Base-by-base conservation (phyloP, 2,797 vertebrate species). In the Aphelocoma californica region DNA sequence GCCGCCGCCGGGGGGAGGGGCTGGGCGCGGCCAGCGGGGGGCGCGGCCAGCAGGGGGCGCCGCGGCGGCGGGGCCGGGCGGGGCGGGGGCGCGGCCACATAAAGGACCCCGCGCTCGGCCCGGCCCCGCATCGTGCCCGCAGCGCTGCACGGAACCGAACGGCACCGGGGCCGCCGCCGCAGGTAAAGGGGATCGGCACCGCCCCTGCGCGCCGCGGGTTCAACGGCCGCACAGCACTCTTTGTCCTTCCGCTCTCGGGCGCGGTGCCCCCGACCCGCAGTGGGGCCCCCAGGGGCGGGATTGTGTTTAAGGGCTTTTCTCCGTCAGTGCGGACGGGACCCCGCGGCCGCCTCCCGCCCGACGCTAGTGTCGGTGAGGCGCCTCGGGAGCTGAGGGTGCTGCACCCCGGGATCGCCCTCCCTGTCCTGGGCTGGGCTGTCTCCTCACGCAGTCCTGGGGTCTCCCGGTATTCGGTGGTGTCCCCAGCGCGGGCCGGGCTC, bases 401-500 rank as follows among this genome's bases (percentile, higher is more conserved):
- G 51, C 34, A 9, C 6, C 38, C 36, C 21, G 29, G 24, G 17
- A 4, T 64, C 4, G 31, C 17, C 13, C 38, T 26, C 15, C 32
- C 23, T 6, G 20, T 9, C 6, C 12, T 2, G 26, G 17, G 18
- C 50, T 48, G 28, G 10, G 36, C 51, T 65, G 44, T 70, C 19
- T 34, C 15, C 7, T 8, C 21, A 12, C 5, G 7, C 14, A 10
- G 0, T 14, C 14, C 17, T 4, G 12, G 1, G 25, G 0, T 4
- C 36, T 34, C 47, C 6, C 11, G 2, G 2, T 7, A 2, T 12
- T 14, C 16, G 4, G 11, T 15, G 4, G 14, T 10, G 86, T 74
- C 45, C 16, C 32, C 23, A 4, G 2, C 1, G 21, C 6, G 4
- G 14, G 42, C 23, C 2, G 25, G 9, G 6, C 25, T 18, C 9